Conservation (phyloP, 2,888 invertebrate genomes). For the Lasioglossum vierecki region DNA sequence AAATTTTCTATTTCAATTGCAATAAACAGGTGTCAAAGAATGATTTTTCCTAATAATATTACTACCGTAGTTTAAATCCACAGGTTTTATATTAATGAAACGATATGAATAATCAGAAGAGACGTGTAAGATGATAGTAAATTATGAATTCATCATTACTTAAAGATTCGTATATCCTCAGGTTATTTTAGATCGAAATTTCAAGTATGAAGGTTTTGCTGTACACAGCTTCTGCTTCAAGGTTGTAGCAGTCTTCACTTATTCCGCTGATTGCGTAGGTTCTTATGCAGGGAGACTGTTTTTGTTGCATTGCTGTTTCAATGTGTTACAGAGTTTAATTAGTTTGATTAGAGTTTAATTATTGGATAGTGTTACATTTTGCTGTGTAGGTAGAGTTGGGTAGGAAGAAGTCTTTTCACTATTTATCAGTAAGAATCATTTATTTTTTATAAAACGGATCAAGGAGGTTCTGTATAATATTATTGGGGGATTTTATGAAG, state of each 20-base stretch:
- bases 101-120: neutral
- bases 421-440: neutral
- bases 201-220: neutral
- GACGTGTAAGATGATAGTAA: neutral
- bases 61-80: too few relatives aligned
- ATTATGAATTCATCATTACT: neutral
- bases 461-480: neutral
- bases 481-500: neutral
- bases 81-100: neutral
- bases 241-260: neutral
- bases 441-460: neutral
- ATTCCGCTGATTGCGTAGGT: neutral
- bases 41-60: neutral
- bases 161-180: neutral
- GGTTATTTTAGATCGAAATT: neutral
- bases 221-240: neutral
- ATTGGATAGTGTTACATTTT: neutral
- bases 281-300: neutral
- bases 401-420: neutral
- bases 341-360: constrained; percentile 13
- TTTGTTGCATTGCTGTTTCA: neutral
- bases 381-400: neutral
- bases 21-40: neutral
- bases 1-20: neutral
- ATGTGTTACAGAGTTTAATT: constrained; percentile 16